Evolutionary conservation across 2,888 invertebrate species (phyloP).

Genomic region (Stenodera caucasica): DNA sequence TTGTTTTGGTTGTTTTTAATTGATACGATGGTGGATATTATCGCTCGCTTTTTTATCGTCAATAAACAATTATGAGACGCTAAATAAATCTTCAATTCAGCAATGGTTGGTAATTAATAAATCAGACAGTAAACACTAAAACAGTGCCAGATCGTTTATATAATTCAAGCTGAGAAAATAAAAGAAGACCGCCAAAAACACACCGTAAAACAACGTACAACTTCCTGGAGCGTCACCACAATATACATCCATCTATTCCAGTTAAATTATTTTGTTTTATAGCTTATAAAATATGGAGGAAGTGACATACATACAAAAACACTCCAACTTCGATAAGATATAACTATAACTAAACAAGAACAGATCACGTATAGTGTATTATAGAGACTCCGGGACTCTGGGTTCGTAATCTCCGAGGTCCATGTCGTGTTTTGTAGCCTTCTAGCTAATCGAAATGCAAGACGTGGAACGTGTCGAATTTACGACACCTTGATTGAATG

Average conservation of each 20-base stretch:
- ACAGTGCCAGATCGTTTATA: not conserved
- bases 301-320: not conserved
- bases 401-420: not conserved
- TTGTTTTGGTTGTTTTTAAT: too few relatives aligned
- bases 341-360: not conserved
- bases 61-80: constrained; percentile 9
- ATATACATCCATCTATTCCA: not conserved
- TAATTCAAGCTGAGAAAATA: not conserved
- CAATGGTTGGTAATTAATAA: constrained; percentile 8
- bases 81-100: constrained; percentile 3
- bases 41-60: not conserved
- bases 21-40: not conserved
- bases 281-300: not conserved
- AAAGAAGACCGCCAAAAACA: not conserved
- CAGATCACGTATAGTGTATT: constrained; percentile 1
- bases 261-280: not conserved
- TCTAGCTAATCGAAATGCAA: constrained; percentile 1
- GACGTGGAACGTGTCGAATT: not conserved
- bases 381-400: not conserved
- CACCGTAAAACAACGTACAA: not conserved
- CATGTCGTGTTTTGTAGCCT: not conserved
- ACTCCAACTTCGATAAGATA: not conserved
- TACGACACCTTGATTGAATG: not conserved
- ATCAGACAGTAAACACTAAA: not conserved
- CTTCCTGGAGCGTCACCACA: not conserved